Conservation (phyloP, 2,113 vertebrate species). For the Cyprinodon variegatus region DNA sequence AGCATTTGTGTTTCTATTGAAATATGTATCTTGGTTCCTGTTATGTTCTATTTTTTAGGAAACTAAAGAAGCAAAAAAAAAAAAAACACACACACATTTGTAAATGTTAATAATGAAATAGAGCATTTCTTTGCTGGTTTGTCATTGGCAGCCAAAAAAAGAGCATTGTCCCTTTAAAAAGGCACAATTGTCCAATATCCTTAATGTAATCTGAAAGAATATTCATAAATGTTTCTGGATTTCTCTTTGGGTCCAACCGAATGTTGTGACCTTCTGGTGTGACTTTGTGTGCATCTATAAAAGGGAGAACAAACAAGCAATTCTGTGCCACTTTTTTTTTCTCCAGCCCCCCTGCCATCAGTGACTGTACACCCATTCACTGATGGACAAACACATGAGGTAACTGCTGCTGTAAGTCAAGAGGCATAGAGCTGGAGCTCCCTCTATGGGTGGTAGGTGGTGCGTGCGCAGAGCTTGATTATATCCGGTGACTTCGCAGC, state of each 20-base stretch:
- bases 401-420: not conserved
- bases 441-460: conserved; percentile 60
- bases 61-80: not conserved
- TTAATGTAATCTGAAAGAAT: conserved; percentile 14
- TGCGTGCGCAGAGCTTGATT: not conserved
- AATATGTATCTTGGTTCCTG: too few relatives aligned
- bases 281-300: not conserved
- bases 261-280: conserved; percentile 14
- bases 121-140: not conserved
- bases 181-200: conserved; percentile 8
- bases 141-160: conserved; percentile 1
- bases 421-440: conserved; percentile 52
- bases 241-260: conserved; percentile 10
- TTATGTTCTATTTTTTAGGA: too few relatives aligned
- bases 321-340: conserved; percentile 19
- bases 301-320: conserved; percentile 9
- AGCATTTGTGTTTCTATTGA: not conserved
- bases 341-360: conserved; percentile 9
- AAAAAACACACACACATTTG: not conserved
- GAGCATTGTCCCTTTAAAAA: conserved; percentile 8
- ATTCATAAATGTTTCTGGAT: not conserved
- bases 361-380: not conserved
- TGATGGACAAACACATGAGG: conserved; percentile 19
- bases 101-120: conserved; percentile 4
- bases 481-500: not conserved